Conservation (phyloP, 1,140 invertebrate species). For the Drosophila takahashii region DNA sequence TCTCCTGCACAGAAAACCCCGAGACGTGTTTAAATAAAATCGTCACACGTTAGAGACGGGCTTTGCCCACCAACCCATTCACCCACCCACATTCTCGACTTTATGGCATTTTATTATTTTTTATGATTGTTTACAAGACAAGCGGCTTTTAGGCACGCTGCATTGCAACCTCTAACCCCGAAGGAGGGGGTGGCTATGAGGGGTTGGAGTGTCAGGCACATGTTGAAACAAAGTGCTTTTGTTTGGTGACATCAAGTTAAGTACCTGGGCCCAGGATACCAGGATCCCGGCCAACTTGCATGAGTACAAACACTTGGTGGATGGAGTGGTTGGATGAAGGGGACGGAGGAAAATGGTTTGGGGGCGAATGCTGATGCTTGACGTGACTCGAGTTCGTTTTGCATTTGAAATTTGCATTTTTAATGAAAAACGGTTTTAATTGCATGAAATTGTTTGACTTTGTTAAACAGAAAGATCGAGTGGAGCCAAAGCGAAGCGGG, state of each 20-base stretch:
- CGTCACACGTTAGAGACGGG: slow-evolving; percentile 20
- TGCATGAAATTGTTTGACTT: slow-evolving; percentile 83
- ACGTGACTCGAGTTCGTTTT: slow-evolving; percentile 80
- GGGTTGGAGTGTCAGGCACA: slow-evolving; percentile 58
- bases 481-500: slow-evolving; percentile 2
- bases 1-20: neutral
- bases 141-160: slow-evolving; percentile 75
- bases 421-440: slow-evolving; percentile 83
- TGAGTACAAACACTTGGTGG: slow-evolving; percentile 68
- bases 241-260: slow-evolving; percentile 83
- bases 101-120: slow-evolving; percentile 82
- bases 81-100: slow-evolving; percentile 49
- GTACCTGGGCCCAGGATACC: slow-evolving; percentile 67
- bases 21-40: slow-evolving; percentile 42
- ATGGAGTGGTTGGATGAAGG: neutral
- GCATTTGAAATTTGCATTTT: slow-evolving; percentile 82
- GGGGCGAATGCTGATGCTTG: slow-evolving; percentile 58
- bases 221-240: slow-evolving; percentile 82
- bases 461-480: slow-evolving; percentile 69
- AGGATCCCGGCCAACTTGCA: slow-evolving; percentile 49
- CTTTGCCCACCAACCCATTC: neutral
- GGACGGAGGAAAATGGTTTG: slow-evolving; percentile 6
- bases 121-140: slow-evolving; percentile 83
- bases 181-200: neutral
- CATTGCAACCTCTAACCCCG: slow-evolving; percentile 60